A percentile compares a stretch with the other conserved stretches of the same genome.
phyloP scores from a whole-genome alignment of 2,113 vertebrate genomes.

The Meleagris gallopavo region DNA sequence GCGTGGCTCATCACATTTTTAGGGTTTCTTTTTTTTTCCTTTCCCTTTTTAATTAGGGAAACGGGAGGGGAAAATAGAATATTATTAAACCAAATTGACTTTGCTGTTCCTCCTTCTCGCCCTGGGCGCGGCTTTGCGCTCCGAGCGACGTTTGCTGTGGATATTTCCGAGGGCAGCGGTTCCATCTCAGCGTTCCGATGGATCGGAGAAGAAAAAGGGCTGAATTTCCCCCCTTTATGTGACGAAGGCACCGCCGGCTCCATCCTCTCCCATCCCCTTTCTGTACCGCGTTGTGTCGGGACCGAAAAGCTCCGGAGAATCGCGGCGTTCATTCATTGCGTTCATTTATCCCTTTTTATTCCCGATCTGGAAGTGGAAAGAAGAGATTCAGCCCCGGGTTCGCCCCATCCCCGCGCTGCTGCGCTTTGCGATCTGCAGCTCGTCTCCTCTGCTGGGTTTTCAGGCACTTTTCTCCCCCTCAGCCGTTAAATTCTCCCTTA shows the following conservation, averaged over 20 bases:
- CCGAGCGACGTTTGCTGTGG: neutral
- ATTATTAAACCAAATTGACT: neutral
- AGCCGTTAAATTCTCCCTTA: neutral
- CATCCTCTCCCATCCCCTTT: neutral
- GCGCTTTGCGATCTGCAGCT: neutral
- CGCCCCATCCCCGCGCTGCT: neutral
- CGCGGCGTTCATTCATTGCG: neutral
- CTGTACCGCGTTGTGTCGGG: neutral
- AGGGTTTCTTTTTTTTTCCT: neutral
- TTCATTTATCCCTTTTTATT: neutral
- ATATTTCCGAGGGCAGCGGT: neutral
- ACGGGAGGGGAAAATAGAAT: neutral
- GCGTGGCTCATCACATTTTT: neutral
- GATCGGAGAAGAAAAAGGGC: neutral
- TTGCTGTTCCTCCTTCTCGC: neutral
- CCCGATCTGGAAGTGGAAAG: neutral
- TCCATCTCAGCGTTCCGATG: neutral
- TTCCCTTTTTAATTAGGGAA: neutral
- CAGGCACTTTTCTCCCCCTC: neutral
- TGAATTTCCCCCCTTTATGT: neutral
- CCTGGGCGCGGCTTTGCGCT: neutral
- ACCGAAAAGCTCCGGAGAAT: neutral
- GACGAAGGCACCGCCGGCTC: neutral
- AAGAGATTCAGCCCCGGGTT: neutral
- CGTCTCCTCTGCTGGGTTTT: neutral